Base-by-base conservation (phyloP, 37 sponge, comb jelly and placozoan genomes). In the Bolinopsis microptera region DNA sequence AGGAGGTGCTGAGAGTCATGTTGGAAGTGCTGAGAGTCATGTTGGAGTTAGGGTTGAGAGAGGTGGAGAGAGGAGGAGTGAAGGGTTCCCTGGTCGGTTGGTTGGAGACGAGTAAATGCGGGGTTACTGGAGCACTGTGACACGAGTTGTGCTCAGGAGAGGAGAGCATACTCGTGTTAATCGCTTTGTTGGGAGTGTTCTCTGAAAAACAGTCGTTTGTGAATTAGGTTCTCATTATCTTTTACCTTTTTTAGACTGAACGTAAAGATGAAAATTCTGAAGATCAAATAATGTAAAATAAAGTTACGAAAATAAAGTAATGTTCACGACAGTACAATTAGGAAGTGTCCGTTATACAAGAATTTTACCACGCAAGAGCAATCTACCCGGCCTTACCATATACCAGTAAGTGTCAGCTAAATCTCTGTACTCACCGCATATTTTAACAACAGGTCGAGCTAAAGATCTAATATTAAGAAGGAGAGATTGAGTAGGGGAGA, bases 21-120 rank as follows among this genome's bases (percentile, higher is more conserved):
- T 72, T 72, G 26, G 75, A 72, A n/a, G 31, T 72, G 48, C 36
- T 86, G 25, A 86, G 90, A 30, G 35, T 31, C n/a, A 86, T 27
- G 90, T 34, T 86, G 61, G 22, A 36, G 41, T 41, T 41, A 40
- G 26, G 25, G 35, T 34, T 86, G 36, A 34, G 41, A 5, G 90
- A 86, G 61, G 90, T 86, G 61, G 90, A 86, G 90, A 86, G 90
- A 41, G 90, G 90, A 24, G 90, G 90, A 0, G 90, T 86, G 90
- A 86, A 86, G 30, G 61, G 90, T n/a, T 86, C 90, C 25, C 80
- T 34, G 80, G 80, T 18, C 34, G 80, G 80, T 18, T 34, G 34
- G 13, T 16, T 77, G 1, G 80, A 36, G 27, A 36, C 16, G 61
- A 48, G 75, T 13, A 41, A 5, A 48, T 86, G 90, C 2, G 41